Evolutionary conservation across 2,797 vertebrate species (phyloP).

Genomic region (Astyanax mexicanus): DNA sequence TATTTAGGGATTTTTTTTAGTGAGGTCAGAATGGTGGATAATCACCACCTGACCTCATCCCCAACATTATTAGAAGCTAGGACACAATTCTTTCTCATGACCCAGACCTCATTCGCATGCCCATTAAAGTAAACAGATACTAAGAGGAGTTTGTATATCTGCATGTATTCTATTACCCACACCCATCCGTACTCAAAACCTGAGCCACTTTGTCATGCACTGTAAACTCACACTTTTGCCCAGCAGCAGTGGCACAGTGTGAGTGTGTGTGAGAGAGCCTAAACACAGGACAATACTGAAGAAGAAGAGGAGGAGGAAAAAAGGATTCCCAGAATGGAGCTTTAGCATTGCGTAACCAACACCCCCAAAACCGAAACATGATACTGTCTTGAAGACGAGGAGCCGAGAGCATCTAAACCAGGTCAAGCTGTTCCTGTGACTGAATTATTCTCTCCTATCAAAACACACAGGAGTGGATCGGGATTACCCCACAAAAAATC

Average conservation of each 20-base stretch:
- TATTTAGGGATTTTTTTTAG: too few species aligned
- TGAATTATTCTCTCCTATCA: conserved; percentile 54
- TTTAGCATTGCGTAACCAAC: conserved; percentile 50
- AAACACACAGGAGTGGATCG: conserved; percentile 22
- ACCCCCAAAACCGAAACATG: not conserved
- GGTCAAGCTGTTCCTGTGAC: conserved; percentile 43
- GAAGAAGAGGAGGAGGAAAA: conserved; percentile 22
- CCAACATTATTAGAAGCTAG: not conserved
- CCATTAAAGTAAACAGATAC: not conserved
- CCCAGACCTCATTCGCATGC: not conserved
- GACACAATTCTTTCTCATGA: not conserved
- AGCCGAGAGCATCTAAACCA: conserved; percentile 43
- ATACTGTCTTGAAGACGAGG: conserved; percentile 26
- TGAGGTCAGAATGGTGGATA: too few species aligned
- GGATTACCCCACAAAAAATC: conserved; percentile 29
- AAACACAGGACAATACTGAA: conserved; percentile 39
- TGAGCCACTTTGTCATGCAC: not conserved
- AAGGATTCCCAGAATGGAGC: conserved; percentile 52
- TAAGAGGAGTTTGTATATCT: not conserved
- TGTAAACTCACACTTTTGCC: conserved; percentile 1
- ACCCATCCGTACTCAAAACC: not conserved
- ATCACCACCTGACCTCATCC: too few species aligned
- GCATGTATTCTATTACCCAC: not conserved
- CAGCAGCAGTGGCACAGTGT: conserved; percentile 2
- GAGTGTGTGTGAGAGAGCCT: conserved; percentile 18